These are phyloP conservation scores for Gryon sp. DNA, from an alignment of 1,140 invertebrate genomes.

Conservation along the genomic window DNA sequence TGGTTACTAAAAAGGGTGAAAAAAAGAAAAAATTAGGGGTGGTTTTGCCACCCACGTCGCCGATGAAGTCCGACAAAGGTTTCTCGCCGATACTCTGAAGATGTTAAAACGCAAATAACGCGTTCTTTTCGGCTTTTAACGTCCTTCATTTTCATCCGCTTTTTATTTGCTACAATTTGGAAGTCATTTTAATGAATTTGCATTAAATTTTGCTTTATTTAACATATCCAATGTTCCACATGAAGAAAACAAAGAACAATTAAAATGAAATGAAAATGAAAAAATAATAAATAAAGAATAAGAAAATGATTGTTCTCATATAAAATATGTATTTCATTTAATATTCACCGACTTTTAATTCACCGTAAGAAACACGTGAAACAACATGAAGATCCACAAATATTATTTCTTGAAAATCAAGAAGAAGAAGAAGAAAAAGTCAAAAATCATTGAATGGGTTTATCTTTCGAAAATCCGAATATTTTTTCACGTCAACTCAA, in stretches of 20 bases:
- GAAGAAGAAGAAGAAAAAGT: slow-evolving; percentile 1
- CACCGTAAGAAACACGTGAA: slow-evolving; percentile 36
- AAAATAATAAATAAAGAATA: too few relatives aligned
- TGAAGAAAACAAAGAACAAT: too few relatives aligned
- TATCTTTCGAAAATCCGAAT: background rate
- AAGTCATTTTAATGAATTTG: too few relatives aligned
- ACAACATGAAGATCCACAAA: slow-evolving; percentile 28
- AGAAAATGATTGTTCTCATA: too few relatives aligned
- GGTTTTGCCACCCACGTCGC: slow-evolving; percentile 68
- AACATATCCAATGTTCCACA: too few relatives aligned
- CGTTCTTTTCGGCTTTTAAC: slow-evolving; percentile 60
- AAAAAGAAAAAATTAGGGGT: too few relatives aligned
- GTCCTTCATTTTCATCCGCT: slow-evolving; percentile 40
- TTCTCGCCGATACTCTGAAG: slow-evolving; percentile 67
- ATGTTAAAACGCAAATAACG: slow-evolving; percentile 73
- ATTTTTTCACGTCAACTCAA: slow-evolving; percentile 29
- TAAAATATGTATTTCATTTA: slow-evolving; percentile 1
- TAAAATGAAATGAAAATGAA: too few relatives aligned
- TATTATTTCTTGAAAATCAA: slow-evolving; percentile 28
- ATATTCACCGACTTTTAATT: slow-evolving; percentile 2
- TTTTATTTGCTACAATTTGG: too few relatives aligned
- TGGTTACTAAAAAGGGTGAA: too few relatives aligned
- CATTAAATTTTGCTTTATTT: too few relatives aligned
- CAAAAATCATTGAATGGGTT: background rate
- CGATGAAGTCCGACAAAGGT: slow-evolving; percentile 69